Evolutionary conservation across 2,113 vertebrate species (phyloP).

Genomic region (Psilopogon haemacephalus): DNA sequence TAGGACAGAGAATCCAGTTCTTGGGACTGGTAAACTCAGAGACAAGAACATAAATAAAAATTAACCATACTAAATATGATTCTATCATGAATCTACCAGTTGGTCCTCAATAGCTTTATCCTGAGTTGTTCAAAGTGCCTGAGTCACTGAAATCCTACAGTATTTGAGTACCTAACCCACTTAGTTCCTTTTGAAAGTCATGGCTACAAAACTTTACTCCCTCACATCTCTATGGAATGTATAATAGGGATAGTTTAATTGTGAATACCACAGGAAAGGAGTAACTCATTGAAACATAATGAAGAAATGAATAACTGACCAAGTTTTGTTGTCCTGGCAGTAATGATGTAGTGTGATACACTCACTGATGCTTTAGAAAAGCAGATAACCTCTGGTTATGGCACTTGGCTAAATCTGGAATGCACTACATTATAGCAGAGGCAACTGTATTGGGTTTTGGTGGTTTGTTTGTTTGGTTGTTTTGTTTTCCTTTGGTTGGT

Average conservation of each 20-base stretch:
- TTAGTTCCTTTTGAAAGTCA: background rate
- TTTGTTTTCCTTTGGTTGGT: too few species aligned
- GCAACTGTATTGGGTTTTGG: background rate
- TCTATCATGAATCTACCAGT: background rate
- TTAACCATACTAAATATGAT: background rate
- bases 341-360: background rate
- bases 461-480: too few species aligned
- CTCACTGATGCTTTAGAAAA: background rate
- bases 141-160: conserved; percentile 2
- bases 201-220: background rate
- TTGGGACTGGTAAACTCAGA: background rate
- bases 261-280: background rate
- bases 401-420: background rate
- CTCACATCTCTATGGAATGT: background rate
- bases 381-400: background rate
- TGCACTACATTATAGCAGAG: background rate
- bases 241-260: background rate
- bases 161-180: background rate
- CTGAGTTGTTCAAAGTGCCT: conserved; percentile 4
- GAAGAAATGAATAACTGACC: background rate
- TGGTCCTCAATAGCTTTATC: background rate
- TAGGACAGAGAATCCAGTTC: background rate
- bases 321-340: background rate
- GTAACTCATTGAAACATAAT: background rate
- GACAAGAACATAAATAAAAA: conserved; percentile 1